phyloP scores from a whole-genome alignment of 2,797 vertebrate species.

The Tauraco hartlaubi region DNA sequence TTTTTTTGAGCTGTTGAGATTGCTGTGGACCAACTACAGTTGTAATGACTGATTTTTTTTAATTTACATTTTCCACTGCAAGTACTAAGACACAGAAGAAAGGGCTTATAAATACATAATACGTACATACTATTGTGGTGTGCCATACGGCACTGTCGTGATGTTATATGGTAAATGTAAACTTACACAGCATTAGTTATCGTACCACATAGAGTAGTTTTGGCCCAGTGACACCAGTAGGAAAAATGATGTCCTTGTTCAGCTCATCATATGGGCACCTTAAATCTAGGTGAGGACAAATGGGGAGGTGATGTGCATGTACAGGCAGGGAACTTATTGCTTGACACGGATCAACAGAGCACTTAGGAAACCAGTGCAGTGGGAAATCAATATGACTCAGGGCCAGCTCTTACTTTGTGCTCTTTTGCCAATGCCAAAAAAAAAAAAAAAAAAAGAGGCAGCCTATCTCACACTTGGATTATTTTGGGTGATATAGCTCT shows the following conservation, averaged over 20 bases:
- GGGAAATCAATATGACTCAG: constrained; percentile 88
- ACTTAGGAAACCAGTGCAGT: constrained; percentile 87
- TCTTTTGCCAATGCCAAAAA: constrained; percentile 78
- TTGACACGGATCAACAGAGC: constrained; percentile 88
- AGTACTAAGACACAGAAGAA: not conserved
- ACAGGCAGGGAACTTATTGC: constrained; percentile 88
- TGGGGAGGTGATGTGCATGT: constrained; percentile 85
- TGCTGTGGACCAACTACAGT: not conserved
- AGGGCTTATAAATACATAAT: not conserved
- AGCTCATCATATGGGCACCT: constrained; percentile 88
- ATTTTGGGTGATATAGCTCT: constrained; percentile 77
- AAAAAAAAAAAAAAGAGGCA: constrained; percentile 15
- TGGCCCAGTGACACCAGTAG: constrained; percentile 80
- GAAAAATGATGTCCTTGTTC: constrained; percentile 88
- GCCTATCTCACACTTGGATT: constrained; percentile 75
- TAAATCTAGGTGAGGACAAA: constrained; percentile 89
- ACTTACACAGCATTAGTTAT: constrained; percentile 49
- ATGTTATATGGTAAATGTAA: constrained; percentile 20
- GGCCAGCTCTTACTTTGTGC: constrained; percentile 81
- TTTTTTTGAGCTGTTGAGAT: not conserved
- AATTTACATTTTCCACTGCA: not conserved
- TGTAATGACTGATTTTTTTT: not conserved
- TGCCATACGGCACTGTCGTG: not conserved
- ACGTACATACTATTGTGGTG: not conserved
- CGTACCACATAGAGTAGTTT: constrained; percentile 63